A percentile compares a stretch with the other conserved stretches of the same genome.
phyloP scores from a whole-genome alignment of 2,113 vertebrate species.

The Hemichromis elongatus region DNA sequence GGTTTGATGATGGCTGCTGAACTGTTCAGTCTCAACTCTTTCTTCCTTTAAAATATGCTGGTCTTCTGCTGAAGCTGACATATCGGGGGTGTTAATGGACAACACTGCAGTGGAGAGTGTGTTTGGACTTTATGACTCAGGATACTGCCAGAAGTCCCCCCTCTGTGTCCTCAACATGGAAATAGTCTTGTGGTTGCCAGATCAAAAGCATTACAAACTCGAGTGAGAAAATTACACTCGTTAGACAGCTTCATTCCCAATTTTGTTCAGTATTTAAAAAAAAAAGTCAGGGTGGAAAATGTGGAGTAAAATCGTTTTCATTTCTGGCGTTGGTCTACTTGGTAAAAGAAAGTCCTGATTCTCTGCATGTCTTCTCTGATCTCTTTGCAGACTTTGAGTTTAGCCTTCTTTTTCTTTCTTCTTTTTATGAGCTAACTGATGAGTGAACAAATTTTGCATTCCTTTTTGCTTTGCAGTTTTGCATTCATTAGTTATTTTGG shows the following conservation, averaged over 20 bases:
- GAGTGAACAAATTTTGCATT: not conserved
- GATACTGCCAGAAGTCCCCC: conserved; percentile 38
- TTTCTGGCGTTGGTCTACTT: not conserved
- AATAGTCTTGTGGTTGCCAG: not conserved
- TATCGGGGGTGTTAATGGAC: not conserved
- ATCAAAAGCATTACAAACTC: conserved; percentile 18
- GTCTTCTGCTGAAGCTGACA: not conserved
- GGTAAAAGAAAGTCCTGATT: not conserved
- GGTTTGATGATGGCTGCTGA: conserved; percentile 1
- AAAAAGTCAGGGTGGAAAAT: not conserved
- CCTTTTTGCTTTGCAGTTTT: not conserved
- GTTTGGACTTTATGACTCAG: conserved; percentile 54
- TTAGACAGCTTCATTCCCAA: not conserved
- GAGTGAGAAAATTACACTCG: not conserved
- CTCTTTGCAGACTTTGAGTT: conserved; percentile 13
- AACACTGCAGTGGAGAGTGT: not conserved
- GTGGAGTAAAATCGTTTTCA: not conserved
- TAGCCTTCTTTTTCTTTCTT: not conserved
- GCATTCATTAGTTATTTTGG: not conserved
- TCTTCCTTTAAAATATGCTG: conserved; percentile 21
- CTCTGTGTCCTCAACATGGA: not conserved
- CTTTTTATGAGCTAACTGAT: not conserved
- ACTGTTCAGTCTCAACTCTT: conserved; percentile 11
- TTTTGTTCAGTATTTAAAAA: not conserved
- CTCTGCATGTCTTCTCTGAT: conserved; percentile 19